These are phyloP conservation scores for Gypaetus barbatus DNA, from an alignment of 2,797 vertebrate species.

Conservation along the genomic window DNA sequence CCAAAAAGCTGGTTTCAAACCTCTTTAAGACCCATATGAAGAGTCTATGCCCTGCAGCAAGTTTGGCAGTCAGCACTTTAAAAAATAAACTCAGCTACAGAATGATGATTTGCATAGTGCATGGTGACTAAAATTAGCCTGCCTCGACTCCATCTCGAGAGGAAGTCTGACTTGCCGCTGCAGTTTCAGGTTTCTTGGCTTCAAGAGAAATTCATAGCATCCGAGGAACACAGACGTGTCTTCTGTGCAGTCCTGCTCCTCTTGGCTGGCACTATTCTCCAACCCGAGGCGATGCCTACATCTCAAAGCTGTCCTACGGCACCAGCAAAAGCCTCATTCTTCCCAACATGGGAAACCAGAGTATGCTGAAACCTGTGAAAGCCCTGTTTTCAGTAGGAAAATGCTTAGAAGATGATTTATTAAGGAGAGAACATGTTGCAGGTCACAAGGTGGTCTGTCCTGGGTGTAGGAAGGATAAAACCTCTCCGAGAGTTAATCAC, in stretches of 20 bases:
- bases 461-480: background rate
- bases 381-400: background rate
- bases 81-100: conserved; percentile 17
- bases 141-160: background rate
- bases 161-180: conserved; percentile 33
- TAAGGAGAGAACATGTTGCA: rapidly evolving
- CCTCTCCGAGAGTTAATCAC: background rate
- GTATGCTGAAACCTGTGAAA: background rate
- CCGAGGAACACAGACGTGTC: background rate
- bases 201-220: background rate
- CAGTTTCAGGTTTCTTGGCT: conserved; percentile 46
- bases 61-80: conserved; percentile 30
- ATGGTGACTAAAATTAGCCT: conserved; percentile 51
- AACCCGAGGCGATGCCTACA: background rate
- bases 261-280: background rate
- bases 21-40: background rate
- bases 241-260: conserved; percentile 3
- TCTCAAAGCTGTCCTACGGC: background rate
- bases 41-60: background rate
- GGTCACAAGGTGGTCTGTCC: background rate
- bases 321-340: background rate
- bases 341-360: background rate
- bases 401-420: background rate
- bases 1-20: background rate
- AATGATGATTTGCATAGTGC: conserved; percentile 14